Conservation (phyloP, 30 jellyfish, hydroid and myxozoan species). For the Clytia hemisphaerica region DNA sequence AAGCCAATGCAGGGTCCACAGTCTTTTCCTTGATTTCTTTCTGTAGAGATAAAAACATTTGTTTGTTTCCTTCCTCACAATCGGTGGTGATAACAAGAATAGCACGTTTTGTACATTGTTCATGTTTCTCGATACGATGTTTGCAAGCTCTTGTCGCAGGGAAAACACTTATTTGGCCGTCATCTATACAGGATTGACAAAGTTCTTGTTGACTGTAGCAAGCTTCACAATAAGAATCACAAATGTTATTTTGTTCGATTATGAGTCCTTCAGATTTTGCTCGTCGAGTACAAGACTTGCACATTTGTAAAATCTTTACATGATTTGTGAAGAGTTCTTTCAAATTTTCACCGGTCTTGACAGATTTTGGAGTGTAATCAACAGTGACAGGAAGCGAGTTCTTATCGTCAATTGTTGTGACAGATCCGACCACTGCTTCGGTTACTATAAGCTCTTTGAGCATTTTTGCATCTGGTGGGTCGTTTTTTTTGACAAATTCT, state of each 20-base stretch:
- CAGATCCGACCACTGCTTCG: constrained; percentile 7
- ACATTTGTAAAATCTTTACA: constrained; percentile 7
- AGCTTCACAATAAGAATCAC: constrained; percentile 2
- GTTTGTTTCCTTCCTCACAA: constrained; percentile 24
- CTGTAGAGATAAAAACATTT: neutral
- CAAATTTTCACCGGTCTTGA: constrained; percentile 24
- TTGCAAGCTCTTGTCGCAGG: constrained; percentile 13
- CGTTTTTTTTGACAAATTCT: constrained; percentile 14
- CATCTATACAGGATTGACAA: neutral
- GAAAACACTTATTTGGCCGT: neutral
- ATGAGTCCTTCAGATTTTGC: constrained; percentile 26
- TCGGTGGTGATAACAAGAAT: constrained; percentile 12
- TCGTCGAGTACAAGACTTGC: constrained; percentile 23
- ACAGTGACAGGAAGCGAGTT: constrained; percentile 5
- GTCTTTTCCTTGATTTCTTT: neutral
- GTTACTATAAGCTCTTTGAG: constrained; percentile 19
- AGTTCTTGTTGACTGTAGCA: neutral
- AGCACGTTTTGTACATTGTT: constrained; percentile 15
- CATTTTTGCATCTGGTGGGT: neutral
- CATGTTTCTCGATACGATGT: constrained; percentile 10
- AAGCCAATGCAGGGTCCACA: constrained; percentile 15
- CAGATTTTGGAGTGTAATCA: constrained; percentile 9
- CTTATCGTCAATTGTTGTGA: constrained; percentile 25
- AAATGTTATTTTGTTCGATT: neutral
- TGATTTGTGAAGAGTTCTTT: neutral